Evolutionary conservation across 2,888 invertebrate species (phyloP), one percentile per base, ranked within the genome.

Genomic region (Zygogramma bicolorata): DNA sequence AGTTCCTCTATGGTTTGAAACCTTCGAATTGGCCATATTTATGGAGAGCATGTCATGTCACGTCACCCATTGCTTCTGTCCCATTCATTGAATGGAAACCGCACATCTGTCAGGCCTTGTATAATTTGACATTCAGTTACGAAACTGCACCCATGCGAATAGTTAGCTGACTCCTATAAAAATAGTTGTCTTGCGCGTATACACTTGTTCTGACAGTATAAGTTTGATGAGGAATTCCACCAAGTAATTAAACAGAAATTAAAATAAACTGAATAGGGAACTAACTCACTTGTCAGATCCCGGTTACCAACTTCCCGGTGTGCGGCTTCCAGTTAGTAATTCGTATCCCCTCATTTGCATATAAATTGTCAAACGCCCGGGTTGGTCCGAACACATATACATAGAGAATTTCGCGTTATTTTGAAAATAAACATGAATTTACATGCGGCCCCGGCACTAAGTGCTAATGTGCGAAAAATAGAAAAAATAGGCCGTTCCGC

Each of bases 301-400:
- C 53, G 53, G 27, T 22, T 53, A n/a, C 53, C 27, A 53, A 53
- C 53, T 53, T 53, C 53, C 53, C 53, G 22, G 53, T 53, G 53
- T 53, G 60, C 67, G 59, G 66, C 65, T 70, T 66, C 59, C 65
- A 65, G 73, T 71, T 76, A 77, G 79, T 81, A 81, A 81, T 81
- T 82, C 76, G 77, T 79, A 78, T 76, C 78, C 77, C 74, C 79
- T 79, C 79, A 82, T 82, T 82, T 82, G 78, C 81, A 82, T 82
- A 81, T 81, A 82, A 81, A 82, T 81, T 82, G 81, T 81, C 79
- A 81, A 79, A 80, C 78, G 76, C 75, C 63, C 65, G 59, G 74
- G 60, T 53, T 62, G 49, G 63, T 72, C 58, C 73, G 42, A 70
- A 66, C 53, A 62, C 61, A 76, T 77, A 77, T 72, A 75, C 70